Evolutionary conservation across 53 echinoderm and acorn worm genomes (phyloP).

Genomic region (Henricia sp.): DNA sequence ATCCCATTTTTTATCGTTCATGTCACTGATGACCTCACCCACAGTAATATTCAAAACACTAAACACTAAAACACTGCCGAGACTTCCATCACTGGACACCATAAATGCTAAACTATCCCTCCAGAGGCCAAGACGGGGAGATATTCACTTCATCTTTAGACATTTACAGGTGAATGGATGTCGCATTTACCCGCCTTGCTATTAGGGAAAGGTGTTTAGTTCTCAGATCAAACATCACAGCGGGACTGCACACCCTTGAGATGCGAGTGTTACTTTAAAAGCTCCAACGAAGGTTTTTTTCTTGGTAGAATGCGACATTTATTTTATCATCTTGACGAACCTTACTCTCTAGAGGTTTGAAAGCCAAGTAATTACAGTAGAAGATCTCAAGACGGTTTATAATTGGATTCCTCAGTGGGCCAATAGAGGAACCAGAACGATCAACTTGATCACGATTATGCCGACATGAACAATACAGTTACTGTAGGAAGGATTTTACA

Average conservation of each 20-base stretch:
- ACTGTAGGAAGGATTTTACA: no score
- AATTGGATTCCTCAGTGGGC: slow-evolving; percentile 50
- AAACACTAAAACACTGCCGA: no score
- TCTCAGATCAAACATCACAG: not conserved
- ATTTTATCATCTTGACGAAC: not conserved
- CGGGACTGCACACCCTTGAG: slow-evolving; percentile 33
- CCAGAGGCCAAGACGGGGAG: no score
- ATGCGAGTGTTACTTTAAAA: slow-evolving; percentile 27
- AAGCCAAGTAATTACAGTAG: slow-evolving; percentile 26
- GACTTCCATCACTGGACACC: no score
- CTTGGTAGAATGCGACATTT: slow-evolving; percentile 3
- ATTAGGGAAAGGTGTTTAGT: slow-evolving; percentile 44
- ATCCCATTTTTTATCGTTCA: no score
- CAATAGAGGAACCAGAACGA: slow-evolving; percentile 50
- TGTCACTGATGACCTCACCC: no score
- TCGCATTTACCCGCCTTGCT: slow-evolving; percentile 16
- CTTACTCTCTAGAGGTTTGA: not conserved
- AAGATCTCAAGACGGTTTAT: not conserved
- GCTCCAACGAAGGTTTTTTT: slow-evolving; percentile 7
- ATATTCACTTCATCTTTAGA: slow-evolving; percentile 1
- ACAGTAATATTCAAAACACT: no score
- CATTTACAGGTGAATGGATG: not conserved
- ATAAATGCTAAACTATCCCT: no score
- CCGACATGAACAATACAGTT: slow-evolving; percentile 19
- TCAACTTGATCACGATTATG: slow-evolving; percentile 44